Evolutionary conservation across 2,113 vertebrate species (phyloP), one percentile per base, ranked within the genome.

Genomic region (Psammodynastes pulverulentus): DNA sequence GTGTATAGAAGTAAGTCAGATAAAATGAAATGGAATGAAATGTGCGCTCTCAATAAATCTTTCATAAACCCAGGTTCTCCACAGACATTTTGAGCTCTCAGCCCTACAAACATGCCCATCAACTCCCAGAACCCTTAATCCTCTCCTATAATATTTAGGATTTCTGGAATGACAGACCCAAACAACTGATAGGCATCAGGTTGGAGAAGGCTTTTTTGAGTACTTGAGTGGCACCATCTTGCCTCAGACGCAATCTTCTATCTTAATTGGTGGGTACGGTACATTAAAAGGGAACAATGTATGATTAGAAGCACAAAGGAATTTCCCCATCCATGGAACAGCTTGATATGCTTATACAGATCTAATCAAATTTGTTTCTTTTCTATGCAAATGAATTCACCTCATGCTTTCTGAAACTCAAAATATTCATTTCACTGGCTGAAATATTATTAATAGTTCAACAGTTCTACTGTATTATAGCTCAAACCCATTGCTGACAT

Each of bases 1-100:
- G 92, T 99, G 98, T 94, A 97, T 98, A 9, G 98, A 99, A 98
- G 98, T 98, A 92, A 97, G 96, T 91, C 95, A 39, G 13, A 26
- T 5, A 9, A 49, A 72, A 56, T 43, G 34, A 21, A 79, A 79
- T 39, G 17, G 17, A 79, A 79, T 79, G 17, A 21, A 39, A 79
- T 43, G 72, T 43, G 72, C 17, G 0, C 5, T 79, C 72, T 79
- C 15, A 79, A 43, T 79, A 43, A 43, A 7, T 43, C 3, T 43
- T 79, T 43, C 6, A 21, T 39, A 79, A 79, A 43, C 6, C 34
- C 34, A 43, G 72, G 72, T 79, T 79, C 19, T 79, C 34, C 10
- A 3, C 3, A 46, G 24, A 48, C 5, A 29, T 86, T 48, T 39
- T 86, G 85, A 29, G 26, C 10, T 29, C 48, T 4, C 46, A 26